phyloP scores from a whole-genome alignment of 2,797 vertebrate genomes.

The Onychomys leucogaster region DNA sequence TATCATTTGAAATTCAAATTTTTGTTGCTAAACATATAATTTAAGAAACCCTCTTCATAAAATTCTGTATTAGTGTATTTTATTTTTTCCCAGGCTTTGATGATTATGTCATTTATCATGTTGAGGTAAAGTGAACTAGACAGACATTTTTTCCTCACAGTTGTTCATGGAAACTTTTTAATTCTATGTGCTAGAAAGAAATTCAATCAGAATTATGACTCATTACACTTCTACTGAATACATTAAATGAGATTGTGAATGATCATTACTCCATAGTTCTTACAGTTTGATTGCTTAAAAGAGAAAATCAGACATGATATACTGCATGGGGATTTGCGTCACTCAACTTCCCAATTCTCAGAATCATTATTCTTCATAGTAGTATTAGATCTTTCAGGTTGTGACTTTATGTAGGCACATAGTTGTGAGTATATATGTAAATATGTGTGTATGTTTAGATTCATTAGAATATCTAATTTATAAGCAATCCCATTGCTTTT shows the following conservation, averaged over 20 bases:
- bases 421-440: not conserved
- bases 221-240: not conserved
- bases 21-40: constrained; percentile 48
- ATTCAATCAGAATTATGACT: constrained; percentile 43
- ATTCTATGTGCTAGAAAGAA: not conserved
- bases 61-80: not conserved
- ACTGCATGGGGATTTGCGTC: not conserved
- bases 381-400: not conserved
- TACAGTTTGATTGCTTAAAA: not conserved
- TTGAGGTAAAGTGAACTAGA: not conserved
- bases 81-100: constrained; percentile 48
- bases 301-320: not conserved
- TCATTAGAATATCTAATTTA: not conserved
- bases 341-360: not conserved
- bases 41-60: not conserved
- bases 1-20: constrained; percentile 31
- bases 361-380: not conserved
- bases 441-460: not conserved
- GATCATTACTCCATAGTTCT: not conserved
- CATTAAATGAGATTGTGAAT: not conserved
- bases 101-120: constrained; percentile 35
- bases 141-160: not conserved
- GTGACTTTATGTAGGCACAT: not conserved
- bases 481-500: not conserved
- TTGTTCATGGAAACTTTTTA: not conserved